A percentile compares a stretch with the other conserved stretches of the same genome.
These are phyloP conservation scores for Gadopsis marmoratus DNA, from an alignment of 2,797 vertebrate species.

Conservation along the genomic window DNA sequence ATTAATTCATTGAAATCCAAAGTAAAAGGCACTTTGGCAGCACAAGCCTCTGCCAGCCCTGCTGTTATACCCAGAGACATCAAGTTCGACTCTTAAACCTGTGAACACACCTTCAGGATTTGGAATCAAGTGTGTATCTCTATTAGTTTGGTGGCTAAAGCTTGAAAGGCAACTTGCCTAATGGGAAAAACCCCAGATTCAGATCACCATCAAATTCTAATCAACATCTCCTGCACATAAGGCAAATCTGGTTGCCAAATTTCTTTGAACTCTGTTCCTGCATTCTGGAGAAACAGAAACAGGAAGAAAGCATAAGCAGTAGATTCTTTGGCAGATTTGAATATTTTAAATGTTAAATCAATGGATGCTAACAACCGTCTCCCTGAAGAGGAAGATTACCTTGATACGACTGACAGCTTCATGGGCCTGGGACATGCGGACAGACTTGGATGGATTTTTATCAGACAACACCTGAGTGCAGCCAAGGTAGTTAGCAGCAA, in stretches of 20 bases:
- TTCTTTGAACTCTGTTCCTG: background rate
- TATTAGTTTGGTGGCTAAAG: background rate
- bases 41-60: background rate
- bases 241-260: constrained; percentile 1
- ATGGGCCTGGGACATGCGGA: constrained; percentile 97
- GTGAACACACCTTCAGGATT: background rate
- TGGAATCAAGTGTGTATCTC: background rate
- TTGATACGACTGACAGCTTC: constrained; percentile 96
- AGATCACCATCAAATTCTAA: constrained; percentile 5
- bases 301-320: background rate
- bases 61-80: background rate
- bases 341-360: constrained; percentile 11
- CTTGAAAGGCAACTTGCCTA: background rate
- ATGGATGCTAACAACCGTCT: background rate
- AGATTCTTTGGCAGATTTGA: constrained; percentile 3
- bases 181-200: background rate
- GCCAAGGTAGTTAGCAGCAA: constrained; percentile 98
- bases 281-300: constrained; percentile 4
- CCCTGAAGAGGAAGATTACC: constrained; percentile 68
- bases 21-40: background rate
- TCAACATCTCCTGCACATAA: background rate
- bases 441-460: constrained; percentile 95
- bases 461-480: constrained; percentile 96
- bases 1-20: constrained; percentile 4
- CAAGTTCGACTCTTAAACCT: constrained; percentile 17